Base-by-base conservation (phyloP, 1,140 invertebrate species). In the Luehdorfia chinensis region DNA sequence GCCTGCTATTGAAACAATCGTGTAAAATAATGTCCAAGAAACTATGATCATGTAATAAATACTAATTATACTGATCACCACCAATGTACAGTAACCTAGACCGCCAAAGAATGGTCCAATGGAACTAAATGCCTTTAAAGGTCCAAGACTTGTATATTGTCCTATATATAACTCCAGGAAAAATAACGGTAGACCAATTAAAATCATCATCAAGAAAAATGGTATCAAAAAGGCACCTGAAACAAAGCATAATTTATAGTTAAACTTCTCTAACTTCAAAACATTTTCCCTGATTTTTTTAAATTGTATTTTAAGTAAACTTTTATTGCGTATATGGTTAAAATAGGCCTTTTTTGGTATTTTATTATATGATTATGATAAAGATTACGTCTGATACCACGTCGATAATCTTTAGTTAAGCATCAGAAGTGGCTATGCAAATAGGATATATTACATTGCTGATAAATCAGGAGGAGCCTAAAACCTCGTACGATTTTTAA, bases 41-140 rank as follows among this genome's bases (percentile, higher is more conserved):
- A 95, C 90, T 31, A 96, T 93, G 3, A 96, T 90, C 88, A 94
- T 95, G 73, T 95, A 96, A 68, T 96, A 96, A 4, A 94, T 90
- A 32, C 93, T 94, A 15, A 96, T 90, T 59, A 94, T 89, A 14
- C 89, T 90, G 0, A 96, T 95, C 43, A 96, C 93, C 6, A 95
- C 89, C 8, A 93, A 75, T 3, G 90, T 91, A 37, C 90, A 92
- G 41, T 92, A 90, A 4, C 93, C 93, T 0, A 93, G 69, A 1
- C 91, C 91, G 32, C 57, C 87, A 66, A 92, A 91, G 32, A 90
- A 87, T 1, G 92, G 91, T 1, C 89, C 87, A 50, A 93, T 90
- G 1, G 89, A 76, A 0, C 61, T 72, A 61, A 92, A 92, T 0
- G 90, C 88, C 30, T 90, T 80, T 9, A 90, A 67, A 0, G 90